phyloP scores from a whole-genome alignment of 2,113 vertebrate species.

The Dicentrarchus labrax region DNA sequence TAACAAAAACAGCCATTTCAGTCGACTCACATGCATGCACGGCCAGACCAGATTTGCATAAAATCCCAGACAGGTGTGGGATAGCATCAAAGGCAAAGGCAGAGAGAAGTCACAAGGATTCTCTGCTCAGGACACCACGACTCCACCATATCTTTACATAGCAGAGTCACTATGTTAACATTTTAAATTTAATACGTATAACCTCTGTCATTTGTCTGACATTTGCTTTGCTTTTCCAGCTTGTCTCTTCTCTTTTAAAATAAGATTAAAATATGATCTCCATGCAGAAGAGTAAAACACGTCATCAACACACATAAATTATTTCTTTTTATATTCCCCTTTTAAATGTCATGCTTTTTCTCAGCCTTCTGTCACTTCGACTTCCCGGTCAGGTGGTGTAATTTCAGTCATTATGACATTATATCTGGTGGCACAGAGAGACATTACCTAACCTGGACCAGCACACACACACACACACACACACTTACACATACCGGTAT shows the following conservation, averaged over 20 bases:
- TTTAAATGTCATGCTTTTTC: neutral
- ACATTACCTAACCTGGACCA: conserved; percentile 68
- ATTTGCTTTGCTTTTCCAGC: neutral
- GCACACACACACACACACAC: conserved; percentile 34
- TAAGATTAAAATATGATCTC: neutral
- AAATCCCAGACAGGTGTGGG: no score
- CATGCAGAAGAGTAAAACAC: neutral
- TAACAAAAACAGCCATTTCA: no score
- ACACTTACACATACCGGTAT: conserved; percentile 9
- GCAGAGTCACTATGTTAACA: no score
- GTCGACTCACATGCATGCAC: no score
- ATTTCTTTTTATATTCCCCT: neutral
- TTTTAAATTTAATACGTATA: no score
- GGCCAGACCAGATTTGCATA: no score
- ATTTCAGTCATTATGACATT: conserved; percentile 47
- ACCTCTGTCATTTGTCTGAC: no score
- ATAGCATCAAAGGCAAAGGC: no score
- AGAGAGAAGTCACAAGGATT: no score
- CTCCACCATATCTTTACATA: no score
- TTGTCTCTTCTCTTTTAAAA: neutral
- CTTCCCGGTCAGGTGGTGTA: conserved; percentile 6
- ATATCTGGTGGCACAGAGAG: conserved; percentile 38
- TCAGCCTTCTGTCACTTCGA: conserved; percentile 3
- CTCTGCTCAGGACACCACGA: no score
- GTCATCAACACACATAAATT: neutral